phyloP scores from a whole-genome alignment of 1,140 invertebrate genomes.

The Brachionus plicatilis region DNA sequence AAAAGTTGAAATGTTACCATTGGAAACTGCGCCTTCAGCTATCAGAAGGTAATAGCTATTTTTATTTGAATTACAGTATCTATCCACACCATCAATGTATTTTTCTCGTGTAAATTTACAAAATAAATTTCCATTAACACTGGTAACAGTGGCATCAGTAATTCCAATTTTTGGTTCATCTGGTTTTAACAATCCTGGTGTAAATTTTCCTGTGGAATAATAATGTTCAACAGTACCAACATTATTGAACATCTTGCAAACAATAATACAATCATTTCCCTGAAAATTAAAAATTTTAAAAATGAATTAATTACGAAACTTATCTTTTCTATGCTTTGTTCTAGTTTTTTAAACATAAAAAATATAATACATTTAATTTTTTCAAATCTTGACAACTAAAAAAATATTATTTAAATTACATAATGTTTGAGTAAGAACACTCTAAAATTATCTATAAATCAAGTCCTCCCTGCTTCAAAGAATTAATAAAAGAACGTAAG shows the following conservation, averaged over 20 bases:
- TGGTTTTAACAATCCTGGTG: neutral
- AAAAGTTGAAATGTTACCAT: neutral
- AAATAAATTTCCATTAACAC: neutral
- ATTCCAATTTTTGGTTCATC: slow-evolving; percentile 23
- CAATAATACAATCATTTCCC: slow-evolving; percentile 24
- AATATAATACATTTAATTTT: too few relatives aligned
- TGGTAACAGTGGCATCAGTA: neutral
- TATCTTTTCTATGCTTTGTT: too few relatives aligned
- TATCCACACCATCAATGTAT: neutral
- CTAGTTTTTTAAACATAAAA: too few relatives aligned
- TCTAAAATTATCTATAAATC: too few relatives aligned
- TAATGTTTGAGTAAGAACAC: too few relatives aligned
- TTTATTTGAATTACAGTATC: neutral
- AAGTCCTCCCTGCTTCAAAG: too few relatives aligned
- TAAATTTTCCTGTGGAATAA: neutral
- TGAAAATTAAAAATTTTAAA: neutral
- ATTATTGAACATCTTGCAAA: neutral
- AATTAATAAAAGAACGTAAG: too few relatives aligned
- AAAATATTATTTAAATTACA: too few relatives aligned
- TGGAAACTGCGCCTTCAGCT: neutral
- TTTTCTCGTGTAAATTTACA: slow-evolving; percentile 7
- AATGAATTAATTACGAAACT: too few relatives aligned
- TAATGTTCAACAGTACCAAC: neutral
- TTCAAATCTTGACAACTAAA: too few relatives aligned
- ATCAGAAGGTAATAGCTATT: neutral